Evolutionary conservation across 2,888 invertebrate genomes (phyloP), one percentile per base, ranked within the genome.

Genomic region (Latrodectus elegans): DNA sequence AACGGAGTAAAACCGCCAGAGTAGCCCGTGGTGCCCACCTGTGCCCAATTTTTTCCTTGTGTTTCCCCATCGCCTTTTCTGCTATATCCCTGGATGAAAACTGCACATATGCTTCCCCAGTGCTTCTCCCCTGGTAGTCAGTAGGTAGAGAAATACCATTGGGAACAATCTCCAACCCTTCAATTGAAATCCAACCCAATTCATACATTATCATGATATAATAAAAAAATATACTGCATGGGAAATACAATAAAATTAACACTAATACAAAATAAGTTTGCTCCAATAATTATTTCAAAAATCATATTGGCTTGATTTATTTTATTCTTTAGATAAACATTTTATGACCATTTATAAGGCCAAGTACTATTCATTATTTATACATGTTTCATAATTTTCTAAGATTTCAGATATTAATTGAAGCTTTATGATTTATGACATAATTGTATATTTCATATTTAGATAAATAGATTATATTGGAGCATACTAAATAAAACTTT

Each of bases 41-140:
- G 97, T 98, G 98, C 96, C 98, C 98, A 95, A 99, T 99, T 95
- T 97, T 97, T 95, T 98, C 97, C 96, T 97, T 98, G 96, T 99
- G 98, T 95, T 96, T 97, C 94, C 95, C 95, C 95, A 98, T 96
- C 94, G 99, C 99, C 94, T 96, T 96, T 95, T 98, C 97, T 94
- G 97, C 98, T 94, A 96, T 96, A 94, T 96, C 97, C 95, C 96
- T 96, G 95, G 96, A 96, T 94, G 96, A 95, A 96, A 99, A 99
- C 95, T 98, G 97, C 94, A 99, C 98, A 96, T 97, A 99, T 94
- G 98, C 99, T 95, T 99, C 99, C 95, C 99, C 99, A 94, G 98
- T 97, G 94, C 97, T 96, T 94, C 98, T 95, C 95, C 98, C 98
- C 95, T 96, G 95, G 95, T 95, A 95, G 96, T 99, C 98, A 94